Base-by-base conservation (phyloP, 2,113 vertebrate species). In the Cynoglossus semilaevis region DNA sequence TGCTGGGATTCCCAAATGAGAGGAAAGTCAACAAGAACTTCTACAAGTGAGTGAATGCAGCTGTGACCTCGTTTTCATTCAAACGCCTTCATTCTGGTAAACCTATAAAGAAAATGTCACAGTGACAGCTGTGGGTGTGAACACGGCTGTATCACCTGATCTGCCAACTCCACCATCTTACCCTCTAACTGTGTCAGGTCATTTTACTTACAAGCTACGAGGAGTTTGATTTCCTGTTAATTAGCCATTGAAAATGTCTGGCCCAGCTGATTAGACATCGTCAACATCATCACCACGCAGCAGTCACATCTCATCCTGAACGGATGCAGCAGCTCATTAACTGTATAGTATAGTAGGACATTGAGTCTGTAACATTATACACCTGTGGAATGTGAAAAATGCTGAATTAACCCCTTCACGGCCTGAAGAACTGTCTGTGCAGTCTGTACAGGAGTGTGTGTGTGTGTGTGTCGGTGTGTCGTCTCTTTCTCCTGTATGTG, bases 1-100 rank as follows among this genome's bases (percentile, higher is more conserved):
- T 95, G 95, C 81, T 98, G 91, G 97, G 96, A 60, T 98, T 98
- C 81, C 96, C 96, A 0, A 83, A 92, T 0, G 96, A 97, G 79
- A 94, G 90, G 76, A 95, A 94, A 63, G 90, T 93, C 90, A 98
- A 97, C 93, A 90, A 86, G 72, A 96, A 93, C 86, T 95, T 98
- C 85, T 98, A 99, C 91, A 97, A 91, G 96, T 98, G 83, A 93
- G 92, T 77, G 22, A 41, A 19, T 1, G 22, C 22, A 29, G 22
- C 6, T 29, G 22, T 29, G 22, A 6, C 22, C 22, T 29, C 6
- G 2, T 29, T 29, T 29, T 29, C 6, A 29, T 29, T 29, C 6
- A 6, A 29, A 29, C 22, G 6, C 22, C 22, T 29, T 29, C 22
- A 29, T 29, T 29, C 22, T 29, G 22, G 22, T 29, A 29, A 29